Base-by-base conservation (phyloP, 2,113 vertebrate genomes). In the Bolborhynchus lineola region DNA sequence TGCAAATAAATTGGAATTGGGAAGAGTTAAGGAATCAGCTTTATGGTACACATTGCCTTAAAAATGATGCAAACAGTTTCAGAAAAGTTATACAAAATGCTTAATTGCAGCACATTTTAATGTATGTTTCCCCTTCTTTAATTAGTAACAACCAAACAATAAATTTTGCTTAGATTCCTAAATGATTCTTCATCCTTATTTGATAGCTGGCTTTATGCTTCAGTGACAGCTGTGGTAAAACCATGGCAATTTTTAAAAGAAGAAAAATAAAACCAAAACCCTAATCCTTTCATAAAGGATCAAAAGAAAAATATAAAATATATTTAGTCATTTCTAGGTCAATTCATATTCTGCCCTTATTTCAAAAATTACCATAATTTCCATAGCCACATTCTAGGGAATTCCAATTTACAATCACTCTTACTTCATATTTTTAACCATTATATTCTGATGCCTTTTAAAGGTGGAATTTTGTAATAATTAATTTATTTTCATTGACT, bases 311-410 rank as follows among this genome's bases (percentile, higher is more conserved):
- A 90, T 23, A 14, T 64, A 46, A 67, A 84, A 91, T 70, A 86
- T 26, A 91, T 92, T 69, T 81, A 81, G 35, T 41, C 23, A 60
- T 96, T 95, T 96, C 91, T 91, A 95, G 89, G 76, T 92, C 82
- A 92, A 44, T 81, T 78, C 23, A 50, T 80, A 89, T 57, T 74
- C 55, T 88, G n/a, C 6, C 44, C 42, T 71, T 90, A 82, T 92
- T 89, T 52, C 55, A 8, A 26, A 93, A 86, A 88, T 82, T 91
- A 79, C 70, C 39, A 88, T 81, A 86, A 69, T 92, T 93, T 95
- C 63, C 90, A 35, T 37, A 86, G 57, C 31, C 79, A 49, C 71
- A 75, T 53, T 57, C 20, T 13, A 90, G 78, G 65, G 85, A 92
- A 92, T 88, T 88, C 29, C 20, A 69, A 75, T 89, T 77, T 86